Percentiles rank a stretch among this genome's conserved stretches.
These are phyloP conservation scores for Pyrocoelia pectoralis DNA, from an alignment of 2,888 invertebrate genomes.

Conservation along the genomic window DNA sequence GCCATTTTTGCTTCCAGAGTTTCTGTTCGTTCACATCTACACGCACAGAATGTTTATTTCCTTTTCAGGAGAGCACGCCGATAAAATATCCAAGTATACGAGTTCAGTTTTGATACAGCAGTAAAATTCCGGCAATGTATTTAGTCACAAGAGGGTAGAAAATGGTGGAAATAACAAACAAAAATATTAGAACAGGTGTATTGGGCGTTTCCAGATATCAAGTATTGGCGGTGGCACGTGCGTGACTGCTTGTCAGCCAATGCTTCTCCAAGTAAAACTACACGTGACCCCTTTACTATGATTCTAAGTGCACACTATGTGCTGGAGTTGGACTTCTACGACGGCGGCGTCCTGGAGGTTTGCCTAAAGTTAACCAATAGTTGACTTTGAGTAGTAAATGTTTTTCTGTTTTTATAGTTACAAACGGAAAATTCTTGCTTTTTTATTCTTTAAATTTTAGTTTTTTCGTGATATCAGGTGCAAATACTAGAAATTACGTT, in stretches of 20 bases:
- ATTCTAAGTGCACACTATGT: slow-evolving; percentile 39
- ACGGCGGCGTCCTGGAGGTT: slow-evolving; percentile 42
- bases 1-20: background rate
- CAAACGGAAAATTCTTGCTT: slow-evolving; percentile 21
- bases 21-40: slow-evolving; percentile 1
- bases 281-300: slow-evolving; percentile 40
- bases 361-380: slow-evolving; percentile 43
- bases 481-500: slow-evolving; percentile 7
- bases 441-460: slow-evolving; percentile 32
- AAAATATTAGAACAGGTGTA: slow-evolving; percentile 42
- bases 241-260: slow-evolving; percentile 49
- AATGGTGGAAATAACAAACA: slow-evolving; percentile 45
- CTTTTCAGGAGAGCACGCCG: slow-evolving; percentile 13
- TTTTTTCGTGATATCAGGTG: slow-evolving; percentile 22
- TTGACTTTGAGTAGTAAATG: slow-evolving; percentile 30
- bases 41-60: slow-evolving; percentile 4
- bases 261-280: slow-evolving; percentile 33
- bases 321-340: slow-evolving; percentile 41
- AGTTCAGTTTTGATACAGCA: slow-evolving; percentile 13
- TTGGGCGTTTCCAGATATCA: slow-evolving; percentile 40
- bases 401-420: slow-evolving; percentile 29
- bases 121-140: slow-evolving; percentile 19
- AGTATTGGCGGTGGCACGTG: slow-evolving; percentile 46
- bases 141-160: slow-evolving; percentile 29
- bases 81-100: slow-evolving; percentile 26